Evolutionary conservation across 2,797 vertebrate species (phyloP).

Genomic region (Scarus forsteni): DNA sequence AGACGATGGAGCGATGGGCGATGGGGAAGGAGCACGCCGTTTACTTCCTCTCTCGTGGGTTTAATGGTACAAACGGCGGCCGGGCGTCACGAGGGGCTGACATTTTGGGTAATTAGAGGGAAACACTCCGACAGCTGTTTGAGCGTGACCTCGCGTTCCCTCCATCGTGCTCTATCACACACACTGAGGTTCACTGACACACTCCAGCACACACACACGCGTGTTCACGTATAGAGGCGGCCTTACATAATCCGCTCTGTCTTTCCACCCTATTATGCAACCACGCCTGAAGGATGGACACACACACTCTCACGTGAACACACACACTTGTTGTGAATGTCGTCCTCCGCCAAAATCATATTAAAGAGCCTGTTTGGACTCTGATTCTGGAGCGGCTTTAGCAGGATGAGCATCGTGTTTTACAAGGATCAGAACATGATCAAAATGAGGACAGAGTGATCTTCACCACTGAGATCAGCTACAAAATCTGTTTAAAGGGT

Average conservation of each 20-base stretch:
- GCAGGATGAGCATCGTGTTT: neutral
- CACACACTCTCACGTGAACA: conserved; percentile 13
- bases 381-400: conserved; percentile 10
- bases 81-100: conserved; percentile 6
- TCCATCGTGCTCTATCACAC: conserved; percentile 16
- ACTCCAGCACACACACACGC: conserved; percentile 22
- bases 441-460: neutral
- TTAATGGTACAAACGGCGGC: conserved; percentile 22
- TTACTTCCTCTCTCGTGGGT: conserved; percentile 2
- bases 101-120: conserved; percentile 57
- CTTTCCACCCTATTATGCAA: conserved; percentile 62
- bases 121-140: conserved; percentile 60
- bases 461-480: neutral
- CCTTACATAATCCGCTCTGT: conserved; percentile 64
- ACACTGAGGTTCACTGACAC: conserved; percentile 4
- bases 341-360: conserved; percentile 5
- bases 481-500: no score
- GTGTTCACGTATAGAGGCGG: conserved; percentile 21
- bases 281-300: conserved; percentile 46
- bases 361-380: conserved; percentile 6
- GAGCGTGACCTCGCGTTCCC: conserved; percentile 47
- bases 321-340: conserved; percentile 11
- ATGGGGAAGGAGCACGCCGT: neutral
- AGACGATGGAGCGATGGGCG: neutral
- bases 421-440: neutral